These are phyloP conservation scores for Rafetus swinhoei DNA, from an alignment of 2,113 vertebrate species.

Conservation along the genomic window DNA sequence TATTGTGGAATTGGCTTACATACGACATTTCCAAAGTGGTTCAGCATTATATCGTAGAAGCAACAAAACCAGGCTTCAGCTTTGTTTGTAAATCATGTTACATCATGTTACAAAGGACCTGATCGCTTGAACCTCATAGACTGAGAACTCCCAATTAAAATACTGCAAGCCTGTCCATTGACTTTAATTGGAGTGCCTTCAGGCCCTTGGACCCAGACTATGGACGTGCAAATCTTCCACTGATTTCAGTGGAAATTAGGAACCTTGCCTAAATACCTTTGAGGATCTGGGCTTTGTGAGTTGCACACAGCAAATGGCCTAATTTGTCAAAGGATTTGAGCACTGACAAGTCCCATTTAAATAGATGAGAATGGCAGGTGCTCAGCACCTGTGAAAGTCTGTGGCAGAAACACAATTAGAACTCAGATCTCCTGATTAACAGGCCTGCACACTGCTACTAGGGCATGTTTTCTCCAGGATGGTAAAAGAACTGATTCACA, in stretches of 20 bases:
- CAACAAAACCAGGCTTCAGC: conserved; percentile 15
- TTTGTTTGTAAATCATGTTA: not conserved
- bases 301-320: not conserved
- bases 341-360: conserved; percentile 14
- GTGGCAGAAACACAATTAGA: conserved; percentile 37
- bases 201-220: not conserved
- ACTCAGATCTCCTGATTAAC: conserved; percentile 23
- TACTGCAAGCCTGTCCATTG: not conserved
- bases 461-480: not conserved
- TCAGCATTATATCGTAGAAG: not conserved
- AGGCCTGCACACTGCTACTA: not conserved
- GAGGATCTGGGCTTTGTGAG: not conserved
- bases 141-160: not conserved
- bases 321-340: conserved; percentile 8
- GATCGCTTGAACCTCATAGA: not conserved
- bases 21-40: not conserved
- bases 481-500: not conserved
- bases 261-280: not conserved
- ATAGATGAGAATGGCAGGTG: not conserved
- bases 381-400: not conserved
- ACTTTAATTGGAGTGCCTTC: not conserved
- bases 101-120: not conserved
- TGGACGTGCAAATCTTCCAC: not conserved
- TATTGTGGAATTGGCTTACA: not conserved
- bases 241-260: not conserved